phyloP scores from a whole-genome alignment of 2,888 invertebrate species.

The Uropetala carovei region DNA sequence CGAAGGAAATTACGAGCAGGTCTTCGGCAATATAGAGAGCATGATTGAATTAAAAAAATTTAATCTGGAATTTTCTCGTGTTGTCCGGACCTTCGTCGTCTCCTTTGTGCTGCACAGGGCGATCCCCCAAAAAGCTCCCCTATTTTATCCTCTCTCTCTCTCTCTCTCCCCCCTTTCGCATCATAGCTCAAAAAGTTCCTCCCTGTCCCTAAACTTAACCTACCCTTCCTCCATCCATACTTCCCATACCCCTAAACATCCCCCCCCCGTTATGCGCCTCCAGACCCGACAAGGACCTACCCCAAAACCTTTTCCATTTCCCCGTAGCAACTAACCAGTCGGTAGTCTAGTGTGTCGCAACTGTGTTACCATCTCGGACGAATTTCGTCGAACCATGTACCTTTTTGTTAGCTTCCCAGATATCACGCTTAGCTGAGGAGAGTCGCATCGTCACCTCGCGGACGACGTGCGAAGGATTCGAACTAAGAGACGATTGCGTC shows the following conservation, averaged over 20 bases:
- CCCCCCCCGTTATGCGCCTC: neutral
- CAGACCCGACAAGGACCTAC: constrained; percentile 38
- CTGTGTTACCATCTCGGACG: neutral
- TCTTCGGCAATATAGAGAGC: neutral
- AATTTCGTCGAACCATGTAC: neutral
- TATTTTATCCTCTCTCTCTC: neutral
- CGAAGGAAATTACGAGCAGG: neutral
- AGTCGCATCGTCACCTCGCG: neutral
- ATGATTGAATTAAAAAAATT: constrained; percentile 26
- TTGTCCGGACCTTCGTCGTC: neutral
- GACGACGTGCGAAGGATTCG: neutral
- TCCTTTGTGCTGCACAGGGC: neutral
- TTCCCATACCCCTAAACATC: neutral
- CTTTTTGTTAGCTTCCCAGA: neutral
- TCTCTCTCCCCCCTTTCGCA: neutral
- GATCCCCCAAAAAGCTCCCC: neutral
- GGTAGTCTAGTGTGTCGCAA: neutral
- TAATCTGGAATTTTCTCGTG: constrained; percentile 6
- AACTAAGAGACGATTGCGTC: neutral
- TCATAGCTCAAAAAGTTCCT: neutral
- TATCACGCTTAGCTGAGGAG: neutral
- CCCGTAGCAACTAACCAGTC: constrained; percentile 43
- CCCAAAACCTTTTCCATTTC: constrained; percentile 63
- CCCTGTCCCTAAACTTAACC: constrained; percentile 1
- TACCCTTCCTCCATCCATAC: neutral